Evolutionary conservation across 2,797 vertebrate genomes (phyloP).

Genomic region (Ctenosaura bakeri): DNA sequence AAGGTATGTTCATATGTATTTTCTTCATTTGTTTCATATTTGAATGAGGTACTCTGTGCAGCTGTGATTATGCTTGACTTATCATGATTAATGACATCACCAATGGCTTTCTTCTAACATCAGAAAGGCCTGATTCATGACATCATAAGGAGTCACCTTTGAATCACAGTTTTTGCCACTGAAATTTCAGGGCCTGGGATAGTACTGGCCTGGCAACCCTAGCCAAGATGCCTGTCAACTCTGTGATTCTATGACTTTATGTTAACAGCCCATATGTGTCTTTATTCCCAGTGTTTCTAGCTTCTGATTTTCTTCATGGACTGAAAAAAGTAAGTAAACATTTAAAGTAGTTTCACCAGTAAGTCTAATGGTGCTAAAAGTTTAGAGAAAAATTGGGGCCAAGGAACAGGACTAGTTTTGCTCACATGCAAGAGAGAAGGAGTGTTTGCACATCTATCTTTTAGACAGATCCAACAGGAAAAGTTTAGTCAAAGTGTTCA

Average conservation of each 20-base stretch:
- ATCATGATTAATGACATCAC: too few relatives aligned
- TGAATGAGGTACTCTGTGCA: too few relatives aligned
- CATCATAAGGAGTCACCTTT: too few relatives aligned
- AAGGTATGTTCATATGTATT: too few relatives aligned
- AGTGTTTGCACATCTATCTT: conserved; percentile 22
- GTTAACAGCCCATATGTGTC: not conserved
- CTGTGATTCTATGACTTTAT: not conserved
- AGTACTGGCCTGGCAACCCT: too few relatives aligned
- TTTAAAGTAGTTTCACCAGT: not conserved
- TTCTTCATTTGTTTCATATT: too few relatives aligned
- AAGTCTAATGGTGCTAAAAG: not conserved
- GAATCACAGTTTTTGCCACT: too few relatives aligned
- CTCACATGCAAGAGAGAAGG: not conserved
- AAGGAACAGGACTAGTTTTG: not conserved
- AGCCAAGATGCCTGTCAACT: too few relatives aligned
- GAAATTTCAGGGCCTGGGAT: too few relatives aligned
- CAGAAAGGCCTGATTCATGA: too few relatives aligned
- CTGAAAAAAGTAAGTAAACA: not conserved
- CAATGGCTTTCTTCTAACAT: too few relatives aligned
- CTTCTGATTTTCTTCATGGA: conserved; percentile 3
- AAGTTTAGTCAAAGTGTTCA: conserved; percentile 14
- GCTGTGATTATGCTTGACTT: too few relatives aligned
- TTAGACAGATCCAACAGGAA: conserved; percentile 14
- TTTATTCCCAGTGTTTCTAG: not conserved
- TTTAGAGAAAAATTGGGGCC: not conserved